Conservation (phyloP, 2,797 vertebrate genomes). For the Otolemur crassicaudatus region DNA sequence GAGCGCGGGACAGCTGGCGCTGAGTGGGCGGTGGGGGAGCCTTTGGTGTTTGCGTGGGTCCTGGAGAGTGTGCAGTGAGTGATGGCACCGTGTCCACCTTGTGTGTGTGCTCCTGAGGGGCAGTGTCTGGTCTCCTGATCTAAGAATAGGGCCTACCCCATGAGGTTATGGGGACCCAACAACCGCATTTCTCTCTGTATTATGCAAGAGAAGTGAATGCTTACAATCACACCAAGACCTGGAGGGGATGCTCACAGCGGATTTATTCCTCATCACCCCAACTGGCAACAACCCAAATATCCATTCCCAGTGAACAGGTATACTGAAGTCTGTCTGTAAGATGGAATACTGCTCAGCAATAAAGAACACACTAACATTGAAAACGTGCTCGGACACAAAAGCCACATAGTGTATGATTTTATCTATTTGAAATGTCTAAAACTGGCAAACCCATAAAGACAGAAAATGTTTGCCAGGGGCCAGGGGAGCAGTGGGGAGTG, state of each 20-base stretch:
- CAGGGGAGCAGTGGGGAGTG: background rate
- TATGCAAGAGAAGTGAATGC: background rate
- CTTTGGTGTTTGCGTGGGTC: background rate
- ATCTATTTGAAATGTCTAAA: background rate
- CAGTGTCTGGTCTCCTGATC: background rate
- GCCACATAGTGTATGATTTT: background rate
- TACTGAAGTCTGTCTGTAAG: background rate
- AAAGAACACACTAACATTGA: background rate
- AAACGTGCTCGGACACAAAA: background rate
- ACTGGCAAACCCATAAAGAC: background rate
- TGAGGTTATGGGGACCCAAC: background rate
- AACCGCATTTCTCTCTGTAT: background rate
- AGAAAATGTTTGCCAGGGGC: no score
- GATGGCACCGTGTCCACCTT: background rate
- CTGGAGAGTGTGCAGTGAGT: background rate
- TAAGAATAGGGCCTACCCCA: background rate
- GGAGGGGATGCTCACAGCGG: rapidly evolving
- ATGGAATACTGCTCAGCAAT: no score
- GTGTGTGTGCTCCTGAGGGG: no score
- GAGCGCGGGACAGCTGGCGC: background rate
- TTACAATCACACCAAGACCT: background rate
- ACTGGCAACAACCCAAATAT: background rate
- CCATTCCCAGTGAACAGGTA: no score
- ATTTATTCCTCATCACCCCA: background rate
- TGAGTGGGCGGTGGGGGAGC: background rate